A percentile compares a stretch with the other conserved stretches of the same genome.
phyloP scores from a whole-genome alignment of 2,888 invertebrate genomes.

The Lingula anatina region DNA sequence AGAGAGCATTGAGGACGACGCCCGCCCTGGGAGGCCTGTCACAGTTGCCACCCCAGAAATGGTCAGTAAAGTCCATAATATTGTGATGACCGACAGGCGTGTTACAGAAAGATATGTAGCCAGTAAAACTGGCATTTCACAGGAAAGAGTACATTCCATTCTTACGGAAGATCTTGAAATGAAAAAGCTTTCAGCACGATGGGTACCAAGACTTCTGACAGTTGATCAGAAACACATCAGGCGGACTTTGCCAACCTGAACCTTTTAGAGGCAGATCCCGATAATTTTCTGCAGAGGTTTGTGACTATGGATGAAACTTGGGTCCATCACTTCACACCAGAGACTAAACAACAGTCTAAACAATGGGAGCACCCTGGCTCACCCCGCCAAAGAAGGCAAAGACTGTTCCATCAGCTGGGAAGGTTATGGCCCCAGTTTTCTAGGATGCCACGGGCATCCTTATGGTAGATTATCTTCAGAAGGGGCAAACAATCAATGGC shows the following conservation, averaged over 20 bases:
- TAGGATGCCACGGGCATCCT: slow-evolving; percentile 10
- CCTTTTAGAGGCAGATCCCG: slow-evolving; percentile 5
- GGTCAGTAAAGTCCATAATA: neutral
- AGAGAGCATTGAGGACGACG: slow-evolving; percentile 4
- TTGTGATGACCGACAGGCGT: slow-evolving; percentile 3
- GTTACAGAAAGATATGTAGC: too few species aligned
- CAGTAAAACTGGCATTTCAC: slow-evolving; percentile 4
- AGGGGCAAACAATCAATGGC: slow-evolving; percentile 10
- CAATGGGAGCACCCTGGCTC: neutral
- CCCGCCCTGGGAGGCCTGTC: slow-evolving; percentile 1
- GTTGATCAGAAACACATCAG: slow-evolving; percentile 6
- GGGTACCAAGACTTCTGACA: slow-evolving; percentile 4
- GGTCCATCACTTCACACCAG: slow-evolving; percentile 36
- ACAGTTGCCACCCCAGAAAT: slow-evolving; percentile 3
- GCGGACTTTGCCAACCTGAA: neutral
- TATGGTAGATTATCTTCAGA: slow-evolving; percentile 12
- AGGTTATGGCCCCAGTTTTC: slow-evolving; percentile 12
- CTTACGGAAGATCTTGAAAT: slow-evolving; percentile 6
- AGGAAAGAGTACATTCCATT: slow-evolving; percentile 7
- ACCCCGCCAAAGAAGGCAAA: slow-evolving; percentile 3
- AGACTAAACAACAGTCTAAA: slow-evolving; percentile 33
- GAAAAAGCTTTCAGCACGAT: slow-evolving; percentile 6
- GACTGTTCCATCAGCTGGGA: slow-evolving; percentile 3
- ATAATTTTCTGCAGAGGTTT: slow-evolving; percentile 13
- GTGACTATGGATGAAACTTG: slow-evolving; percentile 47